These are phyloP conservation scores for Lacanobia oleracea DNA, from an alignment of 2,888 invertebrate genomes.

Conservation along the genomic window DNA sequence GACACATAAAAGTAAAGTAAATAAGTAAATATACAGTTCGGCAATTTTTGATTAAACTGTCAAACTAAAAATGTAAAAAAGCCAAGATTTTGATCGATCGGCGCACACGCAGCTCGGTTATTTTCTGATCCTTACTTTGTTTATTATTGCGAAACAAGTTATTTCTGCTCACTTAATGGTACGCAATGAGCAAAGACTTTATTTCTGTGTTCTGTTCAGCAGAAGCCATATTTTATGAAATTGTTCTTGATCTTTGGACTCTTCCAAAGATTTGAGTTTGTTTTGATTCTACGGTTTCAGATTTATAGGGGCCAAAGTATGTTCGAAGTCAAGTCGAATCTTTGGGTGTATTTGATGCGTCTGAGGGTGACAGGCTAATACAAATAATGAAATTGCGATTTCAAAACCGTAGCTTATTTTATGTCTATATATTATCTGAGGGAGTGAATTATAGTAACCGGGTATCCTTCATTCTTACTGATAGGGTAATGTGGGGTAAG, in stretches of 20 bases:
- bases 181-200: background rate
- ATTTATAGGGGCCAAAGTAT: background rate
- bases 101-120: conserved; percentile 25
- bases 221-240: background rate
- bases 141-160: conserved; percentile 52
- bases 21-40: background rate
- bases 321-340: background rate
- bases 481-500: too few relatives aligned
- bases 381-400: too few relatives aligned
- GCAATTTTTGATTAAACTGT: conserved; percentile 34
- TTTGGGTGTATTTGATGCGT: background rate
- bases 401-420: too few relatives aligned
- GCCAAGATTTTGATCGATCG: conserved; percentile 47
- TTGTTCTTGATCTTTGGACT: background rate
- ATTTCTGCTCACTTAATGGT: conserved; percentile 27
- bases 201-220: conserved; percentile 2
- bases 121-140: conserved; percentile 34
- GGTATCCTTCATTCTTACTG: too few relatives aligned
- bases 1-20: background rate
- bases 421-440: too few relatives aligned
- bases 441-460: too few relatives aligned
- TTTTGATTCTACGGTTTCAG: too few relatives aligned
- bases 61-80: conserved; percentile 29
- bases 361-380: background rate
- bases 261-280: background rate